Evolutionary conservation across 1,140 invertebrate genomes (phyloP).

Genomic region (Palaemon carinicauda): DNA sequence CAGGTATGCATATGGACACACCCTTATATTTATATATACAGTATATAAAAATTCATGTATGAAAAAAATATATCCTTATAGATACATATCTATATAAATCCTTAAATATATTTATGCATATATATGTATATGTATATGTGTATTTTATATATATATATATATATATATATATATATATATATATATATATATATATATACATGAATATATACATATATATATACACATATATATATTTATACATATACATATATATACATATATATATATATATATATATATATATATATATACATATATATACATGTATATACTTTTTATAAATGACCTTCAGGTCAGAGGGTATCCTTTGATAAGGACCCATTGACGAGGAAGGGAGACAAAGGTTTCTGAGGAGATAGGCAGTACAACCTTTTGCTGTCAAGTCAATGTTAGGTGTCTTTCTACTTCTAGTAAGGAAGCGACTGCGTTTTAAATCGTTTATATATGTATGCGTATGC

Average conservation of each 20-base stretch:
- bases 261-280: neutral
- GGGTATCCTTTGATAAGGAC: too few relatives aligned
- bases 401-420: too few relatives aligned
- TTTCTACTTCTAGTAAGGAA: too few relatives aligned
- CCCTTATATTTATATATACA: too few relatives aligned
- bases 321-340: too few relatives aligned
- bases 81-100: neutral
- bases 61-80: slow-evolving; percentile 2
- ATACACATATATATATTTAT: neutral
- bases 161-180: slow-evolving; percentile 11
- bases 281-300: neutral
- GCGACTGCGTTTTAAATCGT: too few relatives aligned
- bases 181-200: slow-evolving; percentile 21
- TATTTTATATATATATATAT: slow-evolving; percentile 14
- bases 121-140: neutral
- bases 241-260: neutral
- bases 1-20: too few relatives aligned
- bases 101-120: neutral
- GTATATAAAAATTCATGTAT: too few relatives aligned
- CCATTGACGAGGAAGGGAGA: too few relatives aligned
- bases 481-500: neutral
- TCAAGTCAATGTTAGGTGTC: too few relatives aligned
- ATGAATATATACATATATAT: neutral
- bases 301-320: neutral
- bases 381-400: too few relatives aligned